Conservation (phyloP, 2,888 invertebrate species). For the Xanthorhoe spadicearia region DNA sequence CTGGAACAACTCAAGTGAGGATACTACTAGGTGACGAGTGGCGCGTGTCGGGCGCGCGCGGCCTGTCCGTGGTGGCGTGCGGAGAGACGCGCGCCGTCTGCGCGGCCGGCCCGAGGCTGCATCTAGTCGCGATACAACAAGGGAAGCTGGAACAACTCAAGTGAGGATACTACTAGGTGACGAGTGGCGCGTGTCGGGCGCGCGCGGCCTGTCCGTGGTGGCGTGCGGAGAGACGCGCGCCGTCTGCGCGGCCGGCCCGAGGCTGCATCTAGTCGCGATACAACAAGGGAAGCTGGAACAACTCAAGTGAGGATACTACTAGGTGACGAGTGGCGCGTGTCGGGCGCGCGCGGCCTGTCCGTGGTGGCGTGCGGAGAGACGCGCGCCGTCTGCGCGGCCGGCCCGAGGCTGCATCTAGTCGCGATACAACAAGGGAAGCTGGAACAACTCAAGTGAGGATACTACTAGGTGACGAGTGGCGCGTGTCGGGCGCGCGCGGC, state of each 20-base stretch:
- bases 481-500: slow-evolving; percentile 89
- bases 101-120: slow-evolving; percentile 92
- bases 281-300: slow-evolving; percentile 47
- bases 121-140: slow-evolving; percentile 56
- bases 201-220: slow-evolving; percentile 93
- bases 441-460: slow-evolving; percentile 40
- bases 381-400: slow-evolving; percentile 93
- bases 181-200: slow-evolving; percentile 89
- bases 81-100: slow-evolving; percentile 90
- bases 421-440: slow-evolving; percentile 49
- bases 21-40: slow-evolving; percentile 64
- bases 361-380: slow-evolving; percentile 93
- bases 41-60: slow-evolving; percentile 91
- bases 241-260: slow-evolving; percentile 95
- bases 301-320: slow-evolving; percentile 36
- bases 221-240: slow-evolving; percentile 90
- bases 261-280: slow-evolving; percentile 73
- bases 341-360: slow-evolving; percentile 91
- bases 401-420: slow-evolving; percentile 87
- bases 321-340: slow-evolving; percentile 87
- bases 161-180: slow-evolving; percentile 44
- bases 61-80: slow-evolving; percentile 95
- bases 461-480: slow-evolving; percentile 83
- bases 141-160: slow-evolving; percentile 48
- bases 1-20: slow-evolving; percentile 47